Evolutionary conservation across 2,797 vertebrate genomes (phyloP).

Genomic region (Hypotaenidia philippensis): DNA sequence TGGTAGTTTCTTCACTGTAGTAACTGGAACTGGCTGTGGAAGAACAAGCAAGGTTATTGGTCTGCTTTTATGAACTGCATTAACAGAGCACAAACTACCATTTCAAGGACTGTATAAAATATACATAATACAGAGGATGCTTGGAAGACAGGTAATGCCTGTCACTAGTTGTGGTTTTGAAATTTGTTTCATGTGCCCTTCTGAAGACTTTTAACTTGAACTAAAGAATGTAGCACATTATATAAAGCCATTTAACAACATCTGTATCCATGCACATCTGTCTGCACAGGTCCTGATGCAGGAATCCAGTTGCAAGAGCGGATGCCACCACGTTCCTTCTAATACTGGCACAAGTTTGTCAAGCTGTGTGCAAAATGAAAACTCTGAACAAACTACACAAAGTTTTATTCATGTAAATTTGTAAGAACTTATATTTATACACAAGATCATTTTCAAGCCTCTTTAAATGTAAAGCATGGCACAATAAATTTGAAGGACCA

Average conservation of each 20-base stretch:
- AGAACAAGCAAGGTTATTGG: slow-evolving; percentile 25
- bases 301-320: not conserved
- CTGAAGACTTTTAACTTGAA: not conserved
- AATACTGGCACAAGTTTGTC: not conserved
- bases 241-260: not conserved
- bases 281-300: not conserved
- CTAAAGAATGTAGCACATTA: not conserved
- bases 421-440: not conserved
- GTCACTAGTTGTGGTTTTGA: not conserved
- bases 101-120: not conserved
- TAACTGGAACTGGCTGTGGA: slow-evolving; percentile 11
- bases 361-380: not conserved
- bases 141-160: not conserved
- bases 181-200: not conserved
- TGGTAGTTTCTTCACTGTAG: not conserved
- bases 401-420: not conserved
- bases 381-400: not conserved
- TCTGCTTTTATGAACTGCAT: not conserved
- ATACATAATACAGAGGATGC: not conserved
- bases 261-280: not conserved
- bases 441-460: not conserved
- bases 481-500: not conserved
- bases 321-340: not conserved
- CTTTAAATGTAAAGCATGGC: not conserved
- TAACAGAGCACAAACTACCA: not conserved